Base-by-base conservation (phyloP, 1,140 invertebrate genomes). In the Lepidurus couesii region DNA sequence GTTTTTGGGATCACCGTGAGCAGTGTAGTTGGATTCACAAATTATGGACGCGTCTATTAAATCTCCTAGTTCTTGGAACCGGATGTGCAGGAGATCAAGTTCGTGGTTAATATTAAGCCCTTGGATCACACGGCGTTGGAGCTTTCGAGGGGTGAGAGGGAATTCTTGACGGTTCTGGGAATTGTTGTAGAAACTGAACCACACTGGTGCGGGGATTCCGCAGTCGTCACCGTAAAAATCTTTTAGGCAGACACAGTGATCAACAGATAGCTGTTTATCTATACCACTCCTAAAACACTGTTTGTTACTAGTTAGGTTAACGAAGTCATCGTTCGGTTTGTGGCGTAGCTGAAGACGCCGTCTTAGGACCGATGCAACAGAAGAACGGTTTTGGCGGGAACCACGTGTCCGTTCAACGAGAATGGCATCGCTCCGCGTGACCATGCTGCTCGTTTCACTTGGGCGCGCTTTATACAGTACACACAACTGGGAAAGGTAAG, bases 31-130 rank as follows among this genome's bases (percentile, higher is more conserved):
- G 42, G 85, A 86, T 82, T 90, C 88, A 80, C 87, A 89, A 42
- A 91, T 84, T 78, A 91, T 86, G 83, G 90, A 91, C 75, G 89
- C 86, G 82, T 91, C 90, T 9, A 91, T 88, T 75, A 89, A 86
- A 44, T 87, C 82, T 47, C 87, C 84, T 84, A 91, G 83, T 80
- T 90, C 88, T 79, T 88, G 86, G 74, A 91, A 84, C 81, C 88
- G 87, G 43, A 90, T 86, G 81, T 91, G 89, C 11, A 83, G 80
- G 42, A 82, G 75, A 24, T 81, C 81, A 45, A 80, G 78, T 78
- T 83, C 81, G 74, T 82, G 81, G 76, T 82, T 80, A 6, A 83
- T 78, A 21, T 79, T 78, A 11, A 83, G 42, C 5, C 80, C 81
- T 34, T 83, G 81, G 74, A 83, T 82, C 9, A 82, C 73, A 44